phyloP scores from a whole-genome alignment of 2,888 invertebrate genomes.

The Andrena trimmerana region DNA sequence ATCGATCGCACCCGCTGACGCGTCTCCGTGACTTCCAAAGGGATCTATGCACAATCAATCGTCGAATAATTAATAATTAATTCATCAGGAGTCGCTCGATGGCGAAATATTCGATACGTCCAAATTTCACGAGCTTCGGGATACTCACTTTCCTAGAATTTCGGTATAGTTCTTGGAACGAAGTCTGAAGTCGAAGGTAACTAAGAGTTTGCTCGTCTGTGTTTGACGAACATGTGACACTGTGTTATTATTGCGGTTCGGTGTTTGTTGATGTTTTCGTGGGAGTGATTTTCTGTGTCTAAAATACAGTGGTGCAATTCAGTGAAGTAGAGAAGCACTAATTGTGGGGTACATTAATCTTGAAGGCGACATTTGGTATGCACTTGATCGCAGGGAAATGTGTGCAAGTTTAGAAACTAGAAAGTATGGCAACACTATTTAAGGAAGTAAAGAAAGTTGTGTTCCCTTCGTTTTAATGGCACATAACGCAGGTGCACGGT shows the following conservation, averaged over 20 bases:
- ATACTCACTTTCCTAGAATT: too few relatives aligned
- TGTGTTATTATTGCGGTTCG: too few relatives aligned
- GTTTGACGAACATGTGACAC: neutral
- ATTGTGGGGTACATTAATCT: neutral
- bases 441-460: constrained; percentile 21
- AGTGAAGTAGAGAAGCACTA: neutral
- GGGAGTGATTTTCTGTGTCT: too few relatives aligned
- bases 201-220: neutral
- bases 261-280: too few relatives aligned
- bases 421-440: constrained; percentile 9
- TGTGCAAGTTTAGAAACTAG: constrained; percentile 35
- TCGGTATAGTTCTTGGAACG: too few relatives aligned
- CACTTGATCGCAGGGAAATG: constrained; percentile 9
- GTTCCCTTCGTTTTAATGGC: constrained; percentile 2
- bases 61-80: too few relatives aligned
- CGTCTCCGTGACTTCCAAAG: too few relatives aligned
- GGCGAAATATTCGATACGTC: too few relatives aligned
- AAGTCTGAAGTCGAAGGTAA: neutral
- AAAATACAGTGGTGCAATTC: neutral
- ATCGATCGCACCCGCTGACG: too few relatives aligned
- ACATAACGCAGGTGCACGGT: constrained; percentile 2
- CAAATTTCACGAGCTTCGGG: too few relatives aligned
- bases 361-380: neutral
- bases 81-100: too few relatives aligned
- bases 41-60: too few relatives aligned